A percentile compares a stretch with the other conserved stretches of the same genome.
These are phyloP conservation scores for Calidris pygmaea DNA, from an alignment of 2,113 vertebrate species.

Conservation along the genomic window DNA sequence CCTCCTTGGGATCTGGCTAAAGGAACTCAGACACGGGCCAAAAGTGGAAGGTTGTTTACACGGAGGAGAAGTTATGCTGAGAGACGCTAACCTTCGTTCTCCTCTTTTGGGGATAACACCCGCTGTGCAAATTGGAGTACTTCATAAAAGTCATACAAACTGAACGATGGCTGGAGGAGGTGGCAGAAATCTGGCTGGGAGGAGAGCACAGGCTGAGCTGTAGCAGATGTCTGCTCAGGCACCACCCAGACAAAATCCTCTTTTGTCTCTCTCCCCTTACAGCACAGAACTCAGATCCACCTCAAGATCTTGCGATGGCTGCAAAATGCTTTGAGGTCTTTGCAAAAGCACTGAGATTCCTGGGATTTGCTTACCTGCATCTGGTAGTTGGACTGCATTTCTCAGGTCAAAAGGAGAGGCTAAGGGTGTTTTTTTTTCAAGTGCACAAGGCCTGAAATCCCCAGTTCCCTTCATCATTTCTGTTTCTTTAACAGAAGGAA, in stretches of 20 bases:
- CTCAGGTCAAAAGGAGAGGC: neutral
- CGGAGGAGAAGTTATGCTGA: neutral
- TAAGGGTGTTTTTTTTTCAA: neutral
- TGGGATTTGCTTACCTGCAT: neutral
- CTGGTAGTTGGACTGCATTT: neutral
- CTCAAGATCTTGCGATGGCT: neutral
- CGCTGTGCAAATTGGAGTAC: neutral
- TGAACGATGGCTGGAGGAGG: neutral
- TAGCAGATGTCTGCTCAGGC: neutral
- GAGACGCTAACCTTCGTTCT: neutral
- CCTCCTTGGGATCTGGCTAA: neutral
- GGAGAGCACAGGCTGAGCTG: neutral
- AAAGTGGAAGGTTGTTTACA: neutral
- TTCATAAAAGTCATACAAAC: neutral
- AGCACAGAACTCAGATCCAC: neutral
- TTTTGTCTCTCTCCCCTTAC: neutral
- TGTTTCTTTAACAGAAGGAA: neutral
- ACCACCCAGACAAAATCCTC: neutral
- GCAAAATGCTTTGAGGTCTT: neutral
- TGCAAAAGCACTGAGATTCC: neutral
- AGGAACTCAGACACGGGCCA: neutral
- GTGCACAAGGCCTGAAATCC: neutral
- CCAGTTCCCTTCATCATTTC: neutral
- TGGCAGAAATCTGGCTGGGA: neutral
- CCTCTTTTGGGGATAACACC: neutral